Conservation (phyloP, 1,140 invertebrate species). For the Alviniconcha marisindica region DNA sequence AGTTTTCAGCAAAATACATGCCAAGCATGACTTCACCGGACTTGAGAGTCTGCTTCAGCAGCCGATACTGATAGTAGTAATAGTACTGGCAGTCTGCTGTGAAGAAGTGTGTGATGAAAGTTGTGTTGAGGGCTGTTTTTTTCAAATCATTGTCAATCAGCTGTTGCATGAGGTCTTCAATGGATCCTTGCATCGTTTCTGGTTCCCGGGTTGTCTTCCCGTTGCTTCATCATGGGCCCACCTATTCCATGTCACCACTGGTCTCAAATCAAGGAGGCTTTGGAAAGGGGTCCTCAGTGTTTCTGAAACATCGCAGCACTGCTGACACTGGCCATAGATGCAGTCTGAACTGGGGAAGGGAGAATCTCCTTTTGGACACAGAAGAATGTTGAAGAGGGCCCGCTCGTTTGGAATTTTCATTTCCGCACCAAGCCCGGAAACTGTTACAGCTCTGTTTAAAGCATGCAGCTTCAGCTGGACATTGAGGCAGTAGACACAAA, state of each 20-base stretch:
- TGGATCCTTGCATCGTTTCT: background rate
- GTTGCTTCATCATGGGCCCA: background rate
- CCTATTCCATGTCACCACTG: background rate
- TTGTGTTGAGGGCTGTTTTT: background rate
- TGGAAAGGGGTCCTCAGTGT: background rate
- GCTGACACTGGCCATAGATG: background rate
- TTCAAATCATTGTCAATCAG: background rate
- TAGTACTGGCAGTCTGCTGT: background rate
- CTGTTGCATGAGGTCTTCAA: background rate
- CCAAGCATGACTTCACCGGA: background rate
- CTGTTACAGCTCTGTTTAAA: no score
- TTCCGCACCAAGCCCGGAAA: background rate
- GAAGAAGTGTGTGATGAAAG: background rate
- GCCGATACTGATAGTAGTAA: background rate
- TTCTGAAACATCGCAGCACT: background rate
- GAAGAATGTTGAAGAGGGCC: background rate
- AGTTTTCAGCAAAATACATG: slow-evolving; percentile 53
- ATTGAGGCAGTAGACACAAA: slow-evolving; percentile 14
- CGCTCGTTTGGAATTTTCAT: background rate
- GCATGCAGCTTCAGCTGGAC: background rate
- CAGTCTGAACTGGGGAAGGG: background rate
- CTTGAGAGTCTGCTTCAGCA: background rate
- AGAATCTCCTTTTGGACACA: background rate
- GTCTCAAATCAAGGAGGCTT: background rate
- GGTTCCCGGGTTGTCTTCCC: background rate